phyloP scores from a whole-genome alignment of 2,888 invertebrate species.

The Himalopsyche tibetana region DNA sequence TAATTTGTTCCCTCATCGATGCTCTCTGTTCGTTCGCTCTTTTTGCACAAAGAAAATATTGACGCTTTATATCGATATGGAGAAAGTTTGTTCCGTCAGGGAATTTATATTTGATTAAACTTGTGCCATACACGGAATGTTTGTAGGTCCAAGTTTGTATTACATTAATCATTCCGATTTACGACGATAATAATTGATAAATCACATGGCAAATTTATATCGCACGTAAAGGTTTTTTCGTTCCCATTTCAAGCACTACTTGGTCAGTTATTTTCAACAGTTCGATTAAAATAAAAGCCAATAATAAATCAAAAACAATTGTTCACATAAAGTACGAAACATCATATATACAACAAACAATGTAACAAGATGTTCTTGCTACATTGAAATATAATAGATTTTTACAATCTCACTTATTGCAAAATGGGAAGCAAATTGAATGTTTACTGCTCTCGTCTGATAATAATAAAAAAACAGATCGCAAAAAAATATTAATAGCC shows the following conservation, averaged over 20 bases:
- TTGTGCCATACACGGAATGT: slow-evolving; percentile 7
- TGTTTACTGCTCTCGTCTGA: no score
- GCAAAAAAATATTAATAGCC: no score
- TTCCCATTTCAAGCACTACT: background rate
- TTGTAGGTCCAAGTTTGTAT: background rate
- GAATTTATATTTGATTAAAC: slow-evolving; percentile 20
- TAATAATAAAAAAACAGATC: no score
- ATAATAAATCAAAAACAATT: no score
- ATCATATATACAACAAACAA: no score
- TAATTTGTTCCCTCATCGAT: slow-evolving; percentile 21
- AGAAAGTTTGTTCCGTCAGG: slow-evolving; percentile 2
- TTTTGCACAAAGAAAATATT: slow-evolving; percentile 28
- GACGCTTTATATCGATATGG: slow-evolving; percentile 15
- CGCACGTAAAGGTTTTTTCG: background rate
- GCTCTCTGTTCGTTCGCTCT: background rate
- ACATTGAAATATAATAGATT: no score
- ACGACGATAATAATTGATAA: slow-evolving; percentile 20
- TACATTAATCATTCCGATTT: background rate
- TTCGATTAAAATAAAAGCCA: no score
- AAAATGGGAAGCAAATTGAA: no score
- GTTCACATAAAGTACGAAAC: no score
- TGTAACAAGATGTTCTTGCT: no score
- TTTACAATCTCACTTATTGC: no score
- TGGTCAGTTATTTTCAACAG: no score
- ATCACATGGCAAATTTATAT: background rate